Percentiles rank a stretch among this genome's conserved stretches.
These are phyloP conservation scores for Syrrhaptes paradoxus DNA, from an alignment of 2,113 vertebrate genomes.

Conservation along the genomic window DNA sequence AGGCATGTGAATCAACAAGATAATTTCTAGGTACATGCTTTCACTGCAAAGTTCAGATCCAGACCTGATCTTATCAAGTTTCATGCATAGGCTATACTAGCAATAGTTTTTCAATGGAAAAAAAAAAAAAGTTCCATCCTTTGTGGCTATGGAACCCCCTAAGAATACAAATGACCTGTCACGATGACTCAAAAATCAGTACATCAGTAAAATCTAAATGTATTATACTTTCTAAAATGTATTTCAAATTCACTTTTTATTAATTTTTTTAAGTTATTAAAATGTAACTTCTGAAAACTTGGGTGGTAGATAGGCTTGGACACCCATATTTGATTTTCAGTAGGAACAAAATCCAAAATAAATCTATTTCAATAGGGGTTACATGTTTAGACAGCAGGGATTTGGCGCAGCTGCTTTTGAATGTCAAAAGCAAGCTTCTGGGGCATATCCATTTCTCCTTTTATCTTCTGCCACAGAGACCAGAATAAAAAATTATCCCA, in stretches of 20 bases:
- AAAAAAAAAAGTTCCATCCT: neutral
- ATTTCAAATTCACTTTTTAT: neutral
- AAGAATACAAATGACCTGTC: neutral
- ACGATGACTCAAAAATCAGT: neutral
- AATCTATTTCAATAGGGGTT: neutral
- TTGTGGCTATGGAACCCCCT: neutral
- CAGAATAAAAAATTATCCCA: neutral
- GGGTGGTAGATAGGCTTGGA: neutral
- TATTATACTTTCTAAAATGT: neutral
- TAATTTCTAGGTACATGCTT: neutral
- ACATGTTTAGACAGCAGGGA: neutral
- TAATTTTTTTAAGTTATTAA: neutral
- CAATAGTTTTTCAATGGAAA: neutral
- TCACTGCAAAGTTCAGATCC: neutral
- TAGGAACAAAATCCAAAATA: neutral
- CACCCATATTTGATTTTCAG: neutral
- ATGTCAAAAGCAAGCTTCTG: constrained; percentile 6
- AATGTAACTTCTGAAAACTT: neutral
- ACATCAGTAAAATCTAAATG: neutral
- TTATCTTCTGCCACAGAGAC: neutral
- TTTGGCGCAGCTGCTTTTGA: neutral
- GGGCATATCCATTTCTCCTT: neutral
- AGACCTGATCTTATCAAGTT: neutral
- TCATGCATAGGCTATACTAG: neutral
- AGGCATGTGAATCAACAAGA: constrained; percentile 2